Evolutionary conservation across 2,888 invertebrate genomes (phyloP), one percentile per base, ranked within the genome.

Genomic region (Nowickia ferox): DNA sequence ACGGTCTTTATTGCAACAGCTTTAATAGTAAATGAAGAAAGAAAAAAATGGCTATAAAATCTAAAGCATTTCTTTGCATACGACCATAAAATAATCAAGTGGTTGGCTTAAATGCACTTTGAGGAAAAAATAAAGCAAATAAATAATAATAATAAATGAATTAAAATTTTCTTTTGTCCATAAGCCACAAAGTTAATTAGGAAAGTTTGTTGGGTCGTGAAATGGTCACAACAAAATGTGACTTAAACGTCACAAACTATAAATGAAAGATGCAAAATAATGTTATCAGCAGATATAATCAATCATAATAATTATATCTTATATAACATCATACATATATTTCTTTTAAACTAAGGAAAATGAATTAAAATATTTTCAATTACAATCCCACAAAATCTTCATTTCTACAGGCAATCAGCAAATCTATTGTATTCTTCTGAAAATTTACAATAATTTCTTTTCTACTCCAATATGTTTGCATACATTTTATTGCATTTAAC

Each of bases 391-490:
- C 30, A 30, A 30, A 30, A 30, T 30, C 30, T 2, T 6, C 6
- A 30, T 30, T 30, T 30, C 5, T 6, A 30, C 6, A 30, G 30
- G 6, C 30, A 30, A 30, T 0, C 0, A 1, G 6, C 6, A 30
- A 6, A 30, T 48, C n/a, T 15, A 8, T 53, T 17, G 17, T 30
- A 11, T 4, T 42, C 44, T n/a, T 22, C 9, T 2, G 6, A 61
- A 30, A 42, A 65, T 66, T 46, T 77, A 46, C 19, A 9, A 66
- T 66, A 66, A 55, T 66, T 66, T 42, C 59, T 59, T 48, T 68
- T 71, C 0, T 17, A n/a, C 59, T 19, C 1, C 5, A 46, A 15
- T 9, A 46, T 68, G 66, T 77, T 59, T 77, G 66, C 44, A 55
- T 66, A 48, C 22, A n/a, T 53, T 44, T 17, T 11, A n/a, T 53